Base-by-base conservation (phyloP, 2,113 vertebrate genomes). In the Macquaria ambigua region DNA sequence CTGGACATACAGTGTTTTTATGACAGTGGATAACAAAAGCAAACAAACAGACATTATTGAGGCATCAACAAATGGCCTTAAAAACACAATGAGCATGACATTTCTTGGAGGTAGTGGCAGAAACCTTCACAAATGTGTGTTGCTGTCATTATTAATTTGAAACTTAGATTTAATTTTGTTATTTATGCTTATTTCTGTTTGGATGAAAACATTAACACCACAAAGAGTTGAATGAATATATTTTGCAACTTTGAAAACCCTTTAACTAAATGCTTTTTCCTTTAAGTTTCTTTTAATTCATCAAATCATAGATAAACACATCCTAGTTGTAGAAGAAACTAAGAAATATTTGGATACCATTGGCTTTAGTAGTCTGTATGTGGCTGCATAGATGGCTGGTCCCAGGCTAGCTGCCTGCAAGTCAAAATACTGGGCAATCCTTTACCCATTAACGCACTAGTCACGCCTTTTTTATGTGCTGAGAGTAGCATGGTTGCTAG, bases 381-480 rank as follows among this genome's bases (percentile, higher is more conserved):
- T 34, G 14, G 7, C 16, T 68, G 50, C 52, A 14, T 20, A 15
- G 8, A 2, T 20, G 53, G 21, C 6, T 12, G 25, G 25, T 21
- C 25, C 37, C 5, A n/a, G 18, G 63, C 61, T 56, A 41, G 20
- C 50, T 55, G 39, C 66, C 83, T 88, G 8, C 10, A 46, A 67
- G 83, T 63, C 53, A 37, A 0, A 1, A 2, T 14, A 3, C 14
- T 39, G 80, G 82, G 70, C 31, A 63, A 23, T 50, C 1, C 0
- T 6, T 37, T 20, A 8, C 39, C 8, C 9, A 31, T 0, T 0
- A 8, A 1, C 3, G 18, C 6, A 43, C 3, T 3, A 50, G 25
- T 16, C 39, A 50, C 1, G 16, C 31, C 39, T 12, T 16, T 72
- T 53, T 31, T 25, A 63, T 62, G 34, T 59, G 41, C 31, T 52